Evolutionary conservation across 2,888 invertebrate genomes (phyloP).

Genomic region (Lissocephala sabroskyi): DNA sequence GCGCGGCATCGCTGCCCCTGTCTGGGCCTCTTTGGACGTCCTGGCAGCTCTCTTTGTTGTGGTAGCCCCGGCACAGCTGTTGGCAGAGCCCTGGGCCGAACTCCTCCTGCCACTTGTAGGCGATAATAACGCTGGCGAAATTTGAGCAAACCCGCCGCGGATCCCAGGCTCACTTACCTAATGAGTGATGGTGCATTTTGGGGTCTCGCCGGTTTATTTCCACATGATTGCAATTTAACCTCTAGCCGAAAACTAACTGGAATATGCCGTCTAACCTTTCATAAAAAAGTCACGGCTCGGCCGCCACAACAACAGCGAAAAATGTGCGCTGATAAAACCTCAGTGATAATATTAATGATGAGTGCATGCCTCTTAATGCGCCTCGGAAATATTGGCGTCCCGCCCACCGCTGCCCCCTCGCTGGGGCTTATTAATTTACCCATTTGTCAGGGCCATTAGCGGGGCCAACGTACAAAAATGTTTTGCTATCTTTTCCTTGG

Average conservation of each 20-base stretch:
- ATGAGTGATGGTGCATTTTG: too few relatives aligned
- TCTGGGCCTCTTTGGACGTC: too few relatives aligned
- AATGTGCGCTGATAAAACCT: conserved; percentile 49
- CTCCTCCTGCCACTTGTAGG: conserved; percentile 19
- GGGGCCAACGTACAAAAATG: conserved; percentile 16
- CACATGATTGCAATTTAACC: conserved; percentile 12
- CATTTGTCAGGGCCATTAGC: conserved; percentile 58
- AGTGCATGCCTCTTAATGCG: conserved; percentile 37
- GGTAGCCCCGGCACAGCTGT: neutral
- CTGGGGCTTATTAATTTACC: conserved; percentile 50
- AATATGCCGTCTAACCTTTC: conserved; percentile 36
- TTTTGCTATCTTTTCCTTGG: too few relatives aligned
- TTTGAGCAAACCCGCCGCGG: conserved; percentile 21
- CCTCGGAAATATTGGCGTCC: neutral
- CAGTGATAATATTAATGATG: conserved; percentile 60
- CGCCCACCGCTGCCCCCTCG: conserved; percentile 7
- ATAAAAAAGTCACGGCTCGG: conserved; percentile 41
- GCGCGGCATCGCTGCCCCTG: conserved; percentile 12
- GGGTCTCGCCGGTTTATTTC: conserved; percentile 1
- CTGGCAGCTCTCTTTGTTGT: too few relatives aligned
- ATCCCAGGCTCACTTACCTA: too few relatives aligned
- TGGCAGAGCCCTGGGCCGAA: too few relatives aligned
- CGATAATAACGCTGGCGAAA: conserved; percentile 27
- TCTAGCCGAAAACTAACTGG: neutral
- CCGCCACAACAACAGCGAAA: too few relatives aligned